These are phyloP conservation scores for Synanthedon vespiformis DNA, from an alignment of 2,888 invertebrate genomes.

Conservation along the genomic window DNA sequence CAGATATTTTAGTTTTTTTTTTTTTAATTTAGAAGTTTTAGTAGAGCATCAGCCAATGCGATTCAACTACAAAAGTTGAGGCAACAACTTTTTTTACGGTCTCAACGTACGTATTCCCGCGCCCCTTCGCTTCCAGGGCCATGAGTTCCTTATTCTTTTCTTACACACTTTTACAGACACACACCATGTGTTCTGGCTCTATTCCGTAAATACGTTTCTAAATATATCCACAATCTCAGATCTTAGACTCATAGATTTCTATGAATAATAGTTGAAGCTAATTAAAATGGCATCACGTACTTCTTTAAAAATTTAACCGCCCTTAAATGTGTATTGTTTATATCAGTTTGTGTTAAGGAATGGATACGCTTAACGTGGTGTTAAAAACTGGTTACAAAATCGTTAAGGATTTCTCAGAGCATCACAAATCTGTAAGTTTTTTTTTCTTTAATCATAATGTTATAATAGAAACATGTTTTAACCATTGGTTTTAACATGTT, in stretches of 20 bases:
- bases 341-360: slow-evolving; percentile 10
- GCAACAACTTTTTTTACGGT: slow-evolving; percentile 53
- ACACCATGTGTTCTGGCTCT: slow-evolving; percentile 38
- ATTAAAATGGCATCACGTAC: no score
- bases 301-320: no score
- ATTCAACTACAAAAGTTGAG: slow-evolving; percentile 37
- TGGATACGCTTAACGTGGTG: slow-evolving; percentile 53
- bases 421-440: slow-evolving; percentile 49
- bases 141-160: slow-evolving; percentile 62
- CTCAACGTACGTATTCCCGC: slow-evolving; percentile 51
- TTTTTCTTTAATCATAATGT: no score
- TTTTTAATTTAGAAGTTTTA: slow-evolving; percentile 4
- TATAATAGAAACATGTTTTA: no score
- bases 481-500: no score
- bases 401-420: slow-evolving; percentile 56
- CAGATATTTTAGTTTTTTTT: no score
- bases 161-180: slow-evolving; percentile 35
- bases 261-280: not conserved
- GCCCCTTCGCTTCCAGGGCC: slow-evolving; percentile 39
- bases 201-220: slow-evolving; percentile 1
- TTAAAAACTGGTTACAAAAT: slow-evolving; percentile 60
- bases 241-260: not conserved
- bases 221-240: no score
- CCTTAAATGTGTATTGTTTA: no score
- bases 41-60: slow-evolving; percentile 43